phyloP scores from a whole-genome alignment of 1,140 invertebrate species.

The Drosophila melanica region DNA sequence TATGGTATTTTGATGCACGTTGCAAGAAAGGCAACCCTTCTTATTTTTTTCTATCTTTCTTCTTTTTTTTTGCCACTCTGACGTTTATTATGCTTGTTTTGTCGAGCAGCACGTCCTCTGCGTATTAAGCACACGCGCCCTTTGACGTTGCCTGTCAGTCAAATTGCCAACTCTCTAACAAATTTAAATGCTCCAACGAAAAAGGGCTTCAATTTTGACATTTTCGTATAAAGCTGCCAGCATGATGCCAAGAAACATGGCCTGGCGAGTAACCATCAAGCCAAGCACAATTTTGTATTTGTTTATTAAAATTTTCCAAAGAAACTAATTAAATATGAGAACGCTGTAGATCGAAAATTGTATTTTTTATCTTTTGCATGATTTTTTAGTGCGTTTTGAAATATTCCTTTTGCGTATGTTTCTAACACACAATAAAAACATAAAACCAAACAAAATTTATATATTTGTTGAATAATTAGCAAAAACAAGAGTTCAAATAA shows the following conservation, averaged over 20 bases:
- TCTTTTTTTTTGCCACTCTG: slow-evolving; percentile 42
- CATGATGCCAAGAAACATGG: neutral
- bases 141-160: slow-evolving; percentile 62
- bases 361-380: too few relatives aligned
- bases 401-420: too few relatives aligned
- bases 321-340: too few relatives aligned
- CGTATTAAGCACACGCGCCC: slow-evolving; percentile 66
- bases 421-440: too few relatives aligned
- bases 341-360: too few relatives aligned
- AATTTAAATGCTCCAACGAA: slow-evolving; percentile 20
- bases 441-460: too few relatives aligned
- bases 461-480: too few relatives aligned
- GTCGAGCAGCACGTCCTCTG: slow-evolving; percentile 58
- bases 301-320: neutral
- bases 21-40: slow-evolving; percentile 67
- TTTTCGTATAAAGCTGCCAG: neutral
- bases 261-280: too few relatives aligned
- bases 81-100: slow-evolving; percentile 77
- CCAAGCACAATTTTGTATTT: too few relatives aligned
- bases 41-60: slow-evolving; percentile 7
- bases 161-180: slow-evolving; percentile 45
- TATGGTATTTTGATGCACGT: slow-evolving; percentile 74
- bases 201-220: neutral
- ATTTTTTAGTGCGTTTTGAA: too few relatives aligned
- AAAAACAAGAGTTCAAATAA: too few relatives aligned